phyloP scores from a whole-genome alignment of 2,888 invertebrate genomes.

The Lathronympha strigana region DNA sequence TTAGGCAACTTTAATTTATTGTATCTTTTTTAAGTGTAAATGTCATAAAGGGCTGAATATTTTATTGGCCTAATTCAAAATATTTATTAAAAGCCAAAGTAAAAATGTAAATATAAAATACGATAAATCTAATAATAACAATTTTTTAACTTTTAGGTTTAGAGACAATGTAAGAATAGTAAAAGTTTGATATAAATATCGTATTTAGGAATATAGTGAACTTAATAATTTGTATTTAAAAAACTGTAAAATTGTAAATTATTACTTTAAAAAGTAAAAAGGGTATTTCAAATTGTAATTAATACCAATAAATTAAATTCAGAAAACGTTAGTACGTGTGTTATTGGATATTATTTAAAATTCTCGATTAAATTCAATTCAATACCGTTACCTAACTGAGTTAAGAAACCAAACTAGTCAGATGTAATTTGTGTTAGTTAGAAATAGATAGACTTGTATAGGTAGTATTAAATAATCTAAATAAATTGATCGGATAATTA shows the following conservation, averaged over 20 bases:
- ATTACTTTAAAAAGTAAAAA: neutral
- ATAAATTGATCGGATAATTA: neutral
- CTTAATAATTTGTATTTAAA: neutral
- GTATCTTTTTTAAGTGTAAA: neutral
- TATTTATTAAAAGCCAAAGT: conserved; percentile 50
- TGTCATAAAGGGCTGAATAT: neutral
- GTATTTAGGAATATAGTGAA: neutral
- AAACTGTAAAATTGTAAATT: neutral
- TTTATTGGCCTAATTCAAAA: conserved; percentile 34
- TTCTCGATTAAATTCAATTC: neutral
- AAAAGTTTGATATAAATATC: neutral
- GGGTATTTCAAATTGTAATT: neutral
- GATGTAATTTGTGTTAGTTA: conserved; percentile 15
- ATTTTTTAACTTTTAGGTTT: conserved; percentile 7
- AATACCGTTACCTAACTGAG: neutral
- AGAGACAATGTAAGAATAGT: conserved; percentile 6
- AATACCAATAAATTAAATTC: neutral
- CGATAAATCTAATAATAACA: neutral
- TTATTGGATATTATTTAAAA: neutral
- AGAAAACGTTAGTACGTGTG: neutral
- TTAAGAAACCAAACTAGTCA: conserved; percentile 20
- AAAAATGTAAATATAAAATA: conserved; percentile 49
- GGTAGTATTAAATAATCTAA: neutral
- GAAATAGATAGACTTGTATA: neutral
- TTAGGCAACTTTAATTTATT: neutral